Conservation (phyloP, 1,140 invertebrate genomes). For the Brachionus calyciflorus region DNA sequence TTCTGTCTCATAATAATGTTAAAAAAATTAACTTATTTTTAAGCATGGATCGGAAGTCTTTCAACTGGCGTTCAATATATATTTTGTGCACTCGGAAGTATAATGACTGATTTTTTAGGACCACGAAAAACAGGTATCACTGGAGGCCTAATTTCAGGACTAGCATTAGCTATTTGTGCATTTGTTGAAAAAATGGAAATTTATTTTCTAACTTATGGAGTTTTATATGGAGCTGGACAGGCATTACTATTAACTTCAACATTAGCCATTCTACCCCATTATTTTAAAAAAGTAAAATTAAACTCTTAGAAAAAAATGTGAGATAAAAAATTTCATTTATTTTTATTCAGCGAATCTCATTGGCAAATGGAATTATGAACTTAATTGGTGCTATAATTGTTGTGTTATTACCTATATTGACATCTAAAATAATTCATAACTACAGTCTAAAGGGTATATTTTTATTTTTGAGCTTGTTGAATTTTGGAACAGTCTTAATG, state of each 20-base stretch:
- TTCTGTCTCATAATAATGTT: too few relatives aligned
- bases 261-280: conserved; percentile 31
- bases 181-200: not conserved
- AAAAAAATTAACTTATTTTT: not conserved
- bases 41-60: conserved; percentile 35
- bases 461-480: conserved; percentile 3
- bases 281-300: conserved; percentile 31
- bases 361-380: conserved; percentile 44
- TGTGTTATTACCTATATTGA: conserved; percentile 22
- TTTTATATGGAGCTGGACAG: conserved; percentile 23
- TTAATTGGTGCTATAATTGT: conserved; percentile 7
- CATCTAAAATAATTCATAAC: not conserved
- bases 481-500: conserved; percentile 25
- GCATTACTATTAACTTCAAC: conserved; percentile 16
- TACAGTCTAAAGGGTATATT: conserved; percentile 8
- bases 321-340: not conserved
- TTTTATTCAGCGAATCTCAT: not conserved
- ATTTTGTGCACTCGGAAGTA: conserved; percentile 30
- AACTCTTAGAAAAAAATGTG: not conserved
- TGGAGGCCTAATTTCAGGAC: not conserved
- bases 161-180: not conserved
- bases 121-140: not conserved
- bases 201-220: conserved; percentile 28
- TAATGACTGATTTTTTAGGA: conserved; percentile 29
- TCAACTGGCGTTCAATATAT: conserved; percentile 34